Base-by-base conservation (phyloP, 2,888 invertebrate species). In the Lithophane leautieri region DNA sequence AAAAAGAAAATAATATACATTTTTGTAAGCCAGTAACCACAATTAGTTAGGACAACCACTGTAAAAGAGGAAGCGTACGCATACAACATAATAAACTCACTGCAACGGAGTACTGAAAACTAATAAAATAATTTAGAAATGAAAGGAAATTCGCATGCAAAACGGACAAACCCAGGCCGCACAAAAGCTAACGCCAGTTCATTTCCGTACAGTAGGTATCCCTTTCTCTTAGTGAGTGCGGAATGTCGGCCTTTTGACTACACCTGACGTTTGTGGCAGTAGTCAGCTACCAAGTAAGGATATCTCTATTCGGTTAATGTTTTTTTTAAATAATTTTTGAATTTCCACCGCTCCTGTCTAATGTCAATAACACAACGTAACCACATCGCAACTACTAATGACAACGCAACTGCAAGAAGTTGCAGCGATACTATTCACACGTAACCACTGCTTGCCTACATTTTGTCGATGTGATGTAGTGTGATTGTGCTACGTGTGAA, bases 161-260 rank as follows among this genome's bases (percentile, higher is more conserved):
- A 78, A 58, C 34, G 22, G 63, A 70, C 70, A 52, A 70, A 70
- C 28, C 25, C 63, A 42, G 60, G 22, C 58, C 44, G 12, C 62
- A 78, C 63, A 70, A 70, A 65, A 70, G 52, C 71, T 25, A 9
- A 7, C 25, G 25, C 56, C 34, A 40, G 71, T 79, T 65, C 63
- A 78, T 65, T 70, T 70, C 50, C 40, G 25, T 70, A 47, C 52
- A 52, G 34, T n/a, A n/a, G n/a, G n/a, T 61, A 58, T 42, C 58
- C 56, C 47, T 50, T 77, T 25, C n/a, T 42, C 28, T 4, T 34
- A 34, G 34, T 34, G 34, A 25, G 19, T n/a, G 54, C 28, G 25
- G 14, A 22, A 58, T 16, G 62, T 50, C 25, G 16, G 63, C 56
- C 25, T 56, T 75, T 66, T 68, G 42, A 34, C 4, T 16, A 25